Conservation (phyloP, 2,113 vertebrate genomes). For the Gracilinanus agilis region DNA sequence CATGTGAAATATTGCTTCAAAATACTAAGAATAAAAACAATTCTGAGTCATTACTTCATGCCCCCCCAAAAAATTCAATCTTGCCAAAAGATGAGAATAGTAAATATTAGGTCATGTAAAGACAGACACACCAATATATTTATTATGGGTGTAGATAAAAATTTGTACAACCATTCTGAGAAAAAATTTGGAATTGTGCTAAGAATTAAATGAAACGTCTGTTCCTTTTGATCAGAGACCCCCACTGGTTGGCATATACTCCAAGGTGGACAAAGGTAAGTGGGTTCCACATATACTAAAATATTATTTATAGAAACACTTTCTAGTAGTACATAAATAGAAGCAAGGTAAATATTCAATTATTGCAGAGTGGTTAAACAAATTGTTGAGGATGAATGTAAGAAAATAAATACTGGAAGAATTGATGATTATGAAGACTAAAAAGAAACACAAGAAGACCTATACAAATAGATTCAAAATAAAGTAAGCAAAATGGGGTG, state of each 20-base stretch:
- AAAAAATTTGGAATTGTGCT: not conserved
- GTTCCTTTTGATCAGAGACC: not conserved
- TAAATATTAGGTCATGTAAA: not conserved
- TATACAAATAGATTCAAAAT: not conserved
- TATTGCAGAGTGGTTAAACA: not conserved
- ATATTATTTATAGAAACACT: not conserved
- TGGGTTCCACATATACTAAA: not conserved
- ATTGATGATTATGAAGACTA: not conserved
- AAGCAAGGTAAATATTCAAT: not conserved
- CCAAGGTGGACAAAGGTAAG: not conserved
- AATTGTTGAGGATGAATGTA: not conserved
- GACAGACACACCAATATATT: not conserved
- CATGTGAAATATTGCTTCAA: not conserved
- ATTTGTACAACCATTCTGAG: not conserved
- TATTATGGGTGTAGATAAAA: not conserved
- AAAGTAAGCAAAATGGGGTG: not conserved
- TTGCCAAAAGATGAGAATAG: not conserved
- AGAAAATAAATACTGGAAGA: not conserved
- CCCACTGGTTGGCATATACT: not conserved
- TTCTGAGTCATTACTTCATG: not conserved
- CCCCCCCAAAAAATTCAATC: not conserved
- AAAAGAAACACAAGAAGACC: not conserved
- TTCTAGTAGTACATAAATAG: not conserved
- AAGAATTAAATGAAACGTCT: not conserved
- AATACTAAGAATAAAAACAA: not conserved